Evolutionary conservation across 1,140 invertebrate species (phyloP), one percentile per base, ranked within the genome.

Genomic region (Bradysia coprophila): DNA sequence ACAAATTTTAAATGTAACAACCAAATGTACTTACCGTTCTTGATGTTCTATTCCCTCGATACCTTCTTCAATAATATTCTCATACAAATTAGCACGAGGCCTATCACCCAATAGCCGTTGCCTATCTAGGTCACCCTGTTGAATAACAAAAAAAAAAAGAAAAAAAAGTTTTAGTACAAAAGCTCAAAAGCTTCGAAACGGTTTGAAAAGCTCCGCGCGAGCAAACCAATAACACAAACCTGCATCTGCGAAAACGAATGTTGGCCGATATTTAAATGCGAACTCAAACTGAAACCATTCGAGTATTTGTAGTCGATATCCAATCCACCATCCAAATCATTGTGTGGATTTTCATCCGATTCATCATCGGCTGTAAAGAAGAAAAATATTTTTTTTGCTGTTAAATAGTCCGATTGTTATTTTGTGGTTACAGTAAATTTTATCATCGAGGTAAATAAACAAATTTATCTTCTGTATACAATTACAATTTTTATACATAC

Each of bases 41-140:
- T 81, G 76, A 52, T 80, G 74, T 59, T 86, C 78, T 49, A 83
- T 72, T 32, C 56, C 65, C 78, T 79, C 50, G 72, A 76, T 48
- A 73, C 70, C 64, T 78, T 73, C 55, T 2, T 56, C 51, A 5
- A 60, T 48, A 40, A 60, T 52, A 40, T 52, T 58, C 41, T 61
- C 57, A 40, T 56, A 60, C 20, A 60, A 45, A 51, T 76, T 73
- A 45, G 63, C 61, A 13, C 67, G 57, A 18, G 73, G 70, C 45
- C 73, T 65, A 57, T 76, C 80, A 34, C 79, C 79, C 8, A 88
- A 61, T 48, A 89, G 67, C 46, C 83, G 72, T 62, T 87, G 81
- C 50, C 82, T 75, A 66, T 94, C 90, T 48, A 87, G 66, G 59
- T 93, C 83, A 16, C 81, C 83, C 55, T 87, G 78, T n/a, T n/a